Base-by-base conservation (phyloP, 2,797 vertebrate species). In the Gambelia wislizenii region DNA sequence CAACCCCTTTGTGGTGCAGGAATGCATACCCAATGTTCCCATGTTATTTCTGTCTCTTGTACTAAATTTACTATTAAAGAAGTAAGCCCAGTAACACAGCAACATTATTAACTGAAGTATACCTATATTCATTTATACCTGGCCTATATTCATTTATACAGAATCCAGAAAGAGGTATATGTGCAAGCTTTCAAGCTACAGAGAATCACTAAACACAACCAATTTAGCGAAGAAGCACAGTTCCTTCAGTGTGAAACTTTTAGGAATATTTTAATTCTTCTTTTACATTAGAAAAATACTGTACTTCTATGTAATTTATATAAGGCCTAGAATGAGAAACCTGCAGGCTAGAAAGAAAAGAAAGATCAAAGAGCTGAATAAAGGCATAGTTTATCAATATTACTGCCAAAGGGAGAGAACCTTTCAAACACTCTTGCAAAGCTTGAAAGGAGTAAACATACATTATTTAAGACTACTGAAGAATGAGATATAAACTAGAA, bases 381-480 rank as follows among this genome's bases (percentile, higher is more conserved):
- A 86, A 69, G 75, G 85, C 27, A 30, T 79, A 91, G 89, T 33
- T 33, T 92, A 90, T 70, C 36, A 90, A 77, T 61, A 59, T 87
- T 59, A 88, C 91, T 72, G 64, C 84, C 85, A 82, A 27, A 39
- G n/a, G 86, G 90, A 88, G 90, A 20, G 33, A 13, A 86, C 83
- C 4, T n/a, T 56, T 87, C 83, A 39, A 90, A 44, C n/a, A 89
- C 67, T 20, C 83, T 86, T 76, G 91, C 75, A 25, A 85, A 56
- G 49, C 92, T 44, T 91, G 42, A 86, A 90, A 42, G 47, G 54
- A 70, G 33, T 94, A 86, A 47, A 39, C 85, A 80, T 72, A 42
- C 91, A 86, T 85, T 94, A 92, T 91, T 90, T 85, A 92, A 81
- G 79, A 30, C 52, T 52, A 69, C 30, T 84, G 87, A 88, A 92